These are phyloP conservation scores for Ephialtes manifestator DNA, from an alignment of 2,888 invertebrate genomes.

Conservation along the genomic window DNA sequence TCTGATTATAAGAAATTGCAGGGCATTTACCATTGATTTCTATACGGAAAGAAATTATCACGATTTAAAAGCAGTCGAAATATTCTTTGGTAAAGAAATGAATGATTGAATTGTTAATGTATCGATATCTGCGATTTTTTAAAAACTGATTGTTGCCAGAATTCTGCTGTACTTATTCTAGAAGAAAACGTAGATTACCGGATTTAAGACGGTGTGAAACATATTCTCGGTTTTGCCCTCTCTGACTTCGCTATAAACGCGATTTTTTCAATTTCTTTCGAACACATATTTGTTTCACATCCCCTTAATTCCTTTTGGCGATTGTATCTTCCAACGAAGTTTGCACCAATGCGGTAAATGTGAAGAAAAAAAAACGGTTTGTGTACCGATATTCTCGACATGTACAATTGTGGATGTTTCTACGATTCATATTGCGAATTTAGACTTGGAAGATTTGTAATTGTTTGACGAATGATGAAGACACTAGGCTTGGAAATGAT, in stretches of 20 bases:
- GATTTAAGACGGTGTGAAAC: conserved; percentile 23
- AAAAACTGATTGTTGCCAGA: not conserved
- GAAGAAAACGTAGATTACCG: conserved; percentile 1
- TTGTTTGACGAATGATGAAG: conserved; percentile 22
- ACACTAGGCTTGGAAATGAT: conserved; percentile 18
- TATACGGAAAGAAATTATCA: not conserved
- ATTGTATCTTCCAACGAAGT: conserved; percentile 19
- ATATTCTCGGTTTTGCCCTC: conserved; percentile 2
- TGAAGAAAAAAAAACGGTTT: not conserved
- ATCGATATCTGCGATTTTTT: not conserved
- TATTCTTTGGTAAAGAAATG: not conserved
- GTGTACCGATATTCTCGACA: not conserved
- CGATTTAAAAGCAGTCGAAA: not conserved
- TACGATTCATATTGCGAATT: conserved; percentile 33
- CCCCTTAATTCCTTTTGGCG: conserved; percentile 9
- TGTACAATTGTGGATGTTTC: conserved; percentile 69
- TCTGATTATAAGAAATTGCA: not conserved
- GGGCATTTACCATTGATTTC: not conserved
- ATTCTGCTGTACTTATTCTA: conserved; percentile 46
- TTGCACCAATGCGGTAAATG: not conserved
- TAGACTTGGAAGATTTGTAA: conserved; percentile 22
- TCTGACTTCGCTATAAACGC: not conserved
- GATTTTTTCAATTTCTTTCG: not conserved
- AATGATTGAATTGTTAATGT: not conserved
- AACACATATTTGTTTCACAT: not conserved